These are phyloP conservation scores for Dryoscopus gambensis DNA, from an alignment of 2,113 vertebrate genomes.

Conservation along the genomic window DNA sequence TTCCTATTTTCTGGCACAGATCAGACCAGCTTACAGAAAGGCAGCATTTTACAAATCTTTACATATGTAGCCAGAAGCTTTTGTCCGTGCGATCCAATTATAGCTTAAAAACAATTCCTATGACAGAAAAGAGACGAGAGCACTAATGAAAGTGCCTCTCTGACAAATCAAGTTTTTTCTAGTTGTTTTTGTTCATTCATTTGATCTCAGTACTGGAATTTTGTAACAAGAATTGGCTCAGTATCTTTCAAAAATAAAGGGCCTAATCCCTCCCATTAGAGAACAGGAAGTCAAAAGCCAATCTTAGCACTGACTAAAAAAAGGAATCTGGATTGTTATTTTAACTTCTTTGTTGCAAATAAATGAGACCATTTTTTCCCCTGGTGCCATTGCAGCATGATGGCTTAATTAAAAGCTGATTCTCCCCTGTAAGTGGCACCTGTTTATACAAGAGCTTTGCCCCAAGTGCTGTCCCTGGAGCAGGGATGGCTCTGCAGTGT, in stretches of 20 bases:
- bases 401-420: not conserved
- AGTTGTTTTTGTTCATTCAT: not conserved
- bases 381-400: not conserved
- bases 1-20: slow-evolving; percentile 45
- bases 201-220: slow-evolving; percentile 18
- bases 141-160: not conserved
- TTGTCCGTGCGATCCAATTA: slow-evolving; percentile 22
- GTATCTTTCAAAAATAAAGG: slow-evolving; percentile 32
- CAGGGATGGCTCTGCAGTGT: not conserved
- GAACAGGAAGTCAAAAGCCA: slow-evolving; percentile 46
- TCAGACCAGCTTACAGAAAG: not conserved
- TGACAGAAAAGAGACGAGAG: not conserved
- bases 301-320: not conserved
- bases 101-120: not conserved
- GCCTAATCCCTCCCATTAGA: not conserved
- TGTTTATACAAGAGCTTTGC: not conserved
- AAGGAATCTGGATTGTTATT: not conserved
- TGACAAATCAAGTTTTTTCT: not conserved
- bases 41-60: slow-evolving; percentile 21
- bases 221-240: not conserved
- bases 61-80: slow-evolving; percentile 34
- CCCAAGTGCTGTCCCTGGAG: not conserved
- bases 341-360: not conserved
- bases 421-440: not conserved
- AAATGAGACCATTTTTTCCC: not conserved